Evolutionary conservation across 2,888 invertebrate species (phyloP).

Genomic region (Junonia oenone): DNA sequence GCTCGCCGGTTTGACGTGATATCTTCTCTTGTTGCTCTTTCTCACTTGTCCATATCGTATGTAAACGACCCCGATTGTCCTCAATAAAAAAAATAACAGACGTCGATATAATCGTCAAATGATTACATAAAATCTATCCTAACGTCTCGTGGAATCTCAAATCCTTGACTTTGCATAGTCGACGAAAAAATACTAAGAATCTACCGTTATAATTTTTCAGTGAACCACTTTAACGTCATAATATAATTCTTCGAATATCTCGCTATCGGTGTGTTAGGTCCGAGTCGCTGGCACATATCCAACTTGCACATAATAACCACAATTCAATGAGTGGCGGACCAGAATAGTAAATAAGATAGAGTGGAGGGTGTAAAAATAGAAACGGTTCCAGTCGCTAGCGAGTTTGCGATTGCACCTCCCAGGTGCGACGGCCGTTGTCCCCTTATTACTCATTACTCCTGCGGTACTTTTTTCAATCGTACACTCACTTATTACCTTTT

Average conservation of each 20-base stretch:
- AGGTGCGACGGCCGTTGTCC: constrained; percentile 71
- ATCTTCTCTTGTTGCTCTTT: constrained; percentile 67
- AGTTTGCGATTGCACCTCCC: constrained; percentile 69
- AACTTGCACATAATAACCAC: constrained; percentile 79
- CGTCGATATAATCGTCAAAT: constrained; percentile 11
- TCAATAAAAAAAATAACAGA: constrained; percentile 23
- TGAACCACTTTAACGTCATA: constrained; percentile 30
- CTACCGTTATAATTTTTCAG: constrained; percentile 21
- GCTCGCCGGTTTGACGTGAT: constrained; percentile 73
- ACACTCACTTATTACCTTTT: constrained; percentile 21
- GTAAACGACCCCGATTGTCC: constrained; percentile 69
- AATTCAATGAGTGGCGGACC: constrained; percentile 79
- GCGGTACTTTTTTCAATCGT: constrained; percentile 22
- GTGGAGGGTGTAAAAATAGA: constrained; percentile 75
- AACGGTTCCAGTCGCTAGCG: constrained; percentile 68
- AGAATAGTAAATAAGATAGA: constrained; percentile 80
- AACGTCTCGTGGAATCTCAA: not conserved
- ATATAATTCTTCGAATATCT: constrained; percentile 71
- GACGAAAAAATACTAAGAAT: constrained; percentile 13
- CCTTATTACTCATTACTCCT: constrained; percentile 37
- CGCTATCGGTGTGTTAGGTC: constrained; percentile 65
- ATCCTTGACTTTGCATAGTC: constrained; percentile 20
- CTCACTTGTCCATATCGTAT: constrained; percentile 63
- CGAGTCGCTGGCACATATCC: constrained; percentile 70
- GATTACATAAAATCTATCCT: constrained; percentile 12